A percentile compares a stretch with the other conserved stretches of the same genome.
These are phyloP conservation scores for Pantherophis alleghaniensis DNA, from an alignment of 2,797 vertebrate genomes.

Conservation along the genomic window DNA sequence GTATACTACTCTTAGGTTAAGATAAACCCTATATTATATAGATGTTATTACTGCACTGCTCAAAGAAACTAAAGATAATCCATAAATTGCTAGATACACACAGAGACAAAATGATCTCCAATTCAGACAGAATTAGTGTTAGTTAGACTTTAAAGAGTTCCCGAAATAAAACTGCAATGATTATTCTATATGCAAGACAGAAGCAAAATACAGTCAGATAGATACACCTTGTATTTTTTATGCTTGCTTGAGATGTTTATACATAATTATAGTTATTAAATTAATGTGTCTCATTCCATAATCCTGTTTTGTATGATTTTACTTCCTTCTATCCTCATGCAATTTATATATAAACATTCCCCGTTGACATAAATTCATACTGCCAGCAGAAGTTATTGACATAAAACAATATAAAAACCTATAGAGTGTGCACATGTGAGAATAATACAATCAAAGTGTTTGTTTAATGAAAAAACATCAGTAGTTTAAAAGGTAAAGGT, in stretches of 20 bases:
- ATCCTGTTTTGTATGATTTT: constrained; percentile 1
- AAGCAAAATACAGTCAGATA: not conserved
- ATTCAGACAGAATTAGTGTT: constrained; percentile 45
- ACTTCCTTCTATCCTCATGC: not conserved
- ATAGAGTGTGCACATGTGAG: not conserved
- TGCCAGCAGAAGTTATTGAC: fast-evolving
- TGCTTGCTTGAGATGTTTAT: not conserved
- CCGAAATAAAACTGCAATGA: not conserved
- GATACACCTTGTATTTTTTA: constrained; percentile 7
- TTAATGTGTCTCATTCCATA: not conserved
- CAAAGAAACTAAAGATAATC: constrained; percentile 44
- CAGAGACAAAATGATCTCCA: constrained; percentile 36
- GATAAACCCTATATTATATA: constrained; percentile 55
- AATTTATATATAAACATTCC: constrained; percentile 11
- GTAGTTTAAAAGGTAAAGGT: not conserved
- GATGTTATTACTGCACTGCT: constrained; percentile 30
- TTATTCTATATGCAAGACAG: constrained; percentile 14
- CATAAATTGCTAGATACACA: constrained; percentile 50
- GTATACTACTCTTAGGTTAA: constrained; percentile 58
- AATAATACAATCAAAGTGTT: not conserved
- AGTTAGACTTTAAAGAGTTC: constrained; percentile 32
- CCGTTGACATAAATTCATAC: constrained; percentile 4
- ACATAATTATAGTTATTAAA: constrained; percentile 19
- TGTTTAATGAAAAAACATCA: not conserved
- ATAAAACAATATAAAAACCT: constrained; percentile 11